Conservation (phyloP, 2,797 vertebrate genomes). For the Pseudomugil tenellus region DNA sequence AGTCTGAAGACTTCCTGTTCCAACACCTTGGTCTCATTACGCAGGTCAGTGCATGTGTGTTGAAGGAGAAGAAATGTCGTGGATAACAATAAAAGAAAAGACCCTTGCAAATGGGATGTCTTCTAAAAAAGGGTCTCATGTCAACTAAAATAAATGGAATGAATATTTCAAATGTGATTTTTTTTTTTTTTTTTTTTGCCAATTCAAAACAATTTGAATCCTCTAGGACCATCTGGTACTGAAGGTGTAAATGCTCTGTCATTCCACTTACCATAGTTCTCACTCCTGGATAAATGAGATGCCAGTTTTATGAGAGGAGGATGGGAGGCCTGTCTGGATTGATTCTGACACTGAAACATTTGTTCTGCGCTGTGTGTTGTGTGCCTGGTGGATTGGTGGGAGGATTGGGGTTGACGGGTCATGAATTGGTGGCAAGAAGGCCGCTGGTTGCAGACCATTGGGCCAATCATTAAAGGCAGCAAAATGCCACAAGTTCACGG, state of each 20-base stretch:
- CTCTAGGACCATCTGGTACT: slow-evolving; percentile 40
- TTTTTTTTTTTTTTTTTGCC: slow-evolving; percentile 1
- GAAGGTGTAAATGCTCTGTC: slow-evolving; percentile 65
- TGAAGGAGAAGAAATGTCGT: slow-evolving; percentile 14
- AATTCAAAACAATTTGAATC: slow-evolving; percentile 53
- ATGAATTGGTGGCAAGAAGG: slow-evolving; percentile 85
- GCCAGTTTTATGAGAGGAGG: slow-evolving; percentile 79
- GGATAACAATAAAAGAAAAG: slow-evolving; percentile 7
- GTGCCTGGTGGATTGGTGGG: slow-evolving; percentile 84
- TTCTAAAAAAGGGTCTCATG: slow-evolving; percentile 38
- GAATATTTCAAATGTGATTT: slow-evolving; percentile 52
- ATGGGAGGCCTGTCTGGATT: slow-evolving; percentile 78
- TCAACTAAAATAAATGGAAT: slow-evolving; percentile 59
- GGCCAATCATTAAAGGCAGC: slow-evolving; percentile 82
- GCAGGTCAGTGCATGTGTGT: slow-evolving; percentile 31
- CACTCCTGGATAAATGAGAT: slow-evolving; percentile 75
- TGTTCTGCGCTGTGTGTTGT: slow-evolving; percentile 75
- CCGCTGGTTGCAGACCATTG: slow-evolving; percentile 79
- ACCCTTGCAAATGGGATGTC: slow-evolving; percentile 41
- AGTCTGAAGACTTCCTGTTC: slow-evolving; percentile 62
- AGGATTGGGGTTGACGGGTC: slow-evolving; percentile 85
- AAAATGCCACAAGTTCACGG: slow-evolving; percentile 78
- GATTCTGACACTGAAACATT: slow-evolving; percentile 81
- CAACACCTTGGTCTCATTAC: slow-evolving; percentile 62
- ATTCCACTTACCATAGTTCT: slow-evolving; percentile 65